phyloP scores from a whole-genome alignment of 2,113 vertebrate genomes.

The Bombycilla garrulus region DNA sequence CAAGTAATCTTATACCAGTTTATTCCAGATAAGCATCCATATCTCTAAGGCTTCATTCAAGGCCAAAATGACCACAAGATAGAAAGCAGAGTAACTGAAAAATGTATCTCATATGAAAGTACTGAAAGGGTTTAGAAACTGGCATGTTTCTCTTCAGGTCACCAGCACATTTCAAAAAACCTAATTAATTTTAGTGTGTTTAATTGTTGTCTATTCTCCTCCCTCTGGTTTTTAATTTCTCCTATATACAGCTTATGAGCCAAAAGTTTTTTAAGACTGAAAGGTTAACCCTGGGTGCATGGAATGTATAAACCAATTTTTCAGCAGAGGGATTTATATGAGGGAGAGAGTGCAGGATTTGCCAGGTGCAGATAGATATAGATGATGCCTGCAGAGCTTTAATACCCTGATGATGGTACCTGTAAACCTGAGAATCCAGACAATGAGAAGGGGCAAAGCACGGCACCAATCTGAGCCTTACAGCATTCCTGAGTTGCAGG shows the following conservation, averaged over 20 bases:
- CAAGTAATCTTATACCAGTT: neutral
- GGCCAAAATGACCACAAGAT: slow-evolving; percentile 2
- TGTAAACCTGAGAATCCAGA: slow-evolving; percentile 5
- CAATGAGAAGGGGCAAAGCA: neutral
- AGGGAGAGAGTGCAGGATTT: slow-evolving; percentile 48
- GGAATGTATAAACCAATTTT: slow-evolving; percentile 62
- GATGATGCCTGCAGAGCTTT: slow-evolving; percentile 39
- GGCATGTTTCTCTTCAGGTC: neutral
- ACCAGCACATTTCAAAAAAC: neutral
- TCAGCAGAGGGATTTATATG: slow-evolving; percentile 60
- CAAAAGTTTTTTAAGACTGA: neutral
- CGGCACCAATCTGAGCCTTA: neutral
- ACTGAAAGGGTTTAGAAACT: neutral
- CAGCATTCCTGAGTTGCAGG: neutral
- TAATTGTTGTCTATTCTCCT: neutral
- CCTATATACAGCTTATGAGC: neutral
- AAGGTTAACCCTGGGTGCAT: slow-evolving; percentile 41
- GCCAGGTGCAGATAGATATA: slow-evolving; percentile 64
- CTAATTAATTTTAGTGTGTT: slow-evolving; percentile 18
- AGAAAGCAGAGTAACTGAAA: slow-evolving; percentile 17
- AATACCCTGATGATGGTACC: slow-evolving; percentile 53
- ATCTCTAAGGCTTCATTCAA: neutral
- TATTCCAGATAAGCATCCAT: no score
- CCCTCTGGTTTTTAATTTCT: slow-evolving; percentile 31
- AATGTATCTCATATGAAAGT: neutral